Evolutionary conservation across 2,888 invertebrate species (phyloP).

Genomic region (Meandrusa payeni): DNA sequence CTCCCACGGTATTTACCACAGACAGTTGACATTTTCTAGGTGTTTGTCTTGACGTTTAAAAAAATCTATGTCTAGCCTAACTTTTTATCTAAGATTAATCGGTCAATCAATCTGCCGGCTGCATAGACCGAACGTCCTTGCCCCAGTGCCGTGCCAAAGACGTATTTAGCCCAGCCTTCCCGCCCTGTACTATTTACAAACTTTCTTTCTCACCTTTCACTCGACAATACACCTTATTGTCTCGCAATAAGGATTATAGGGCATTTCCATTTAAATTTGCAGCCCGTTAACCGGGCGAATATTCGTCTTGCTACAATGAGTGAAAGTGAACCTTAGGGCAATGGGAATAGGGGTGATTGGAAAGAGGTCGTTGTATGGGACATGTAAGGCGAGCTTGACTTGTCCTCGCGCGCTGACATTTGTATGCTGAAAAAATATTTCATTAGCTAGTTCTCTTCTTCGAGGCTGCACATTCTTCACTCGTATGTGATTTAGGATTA

Average conservation of each 20-base stretch:
- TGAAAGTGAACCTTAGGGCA: conserved; percentile 45
- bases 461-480: conserved; percentile 17
- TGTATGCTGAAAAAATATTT: conserved; percentile 53
- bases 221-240: conserved; percentile 49
- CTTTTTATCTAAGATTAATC: conserved; percentile 63
- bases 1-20: too few relatives aligned
- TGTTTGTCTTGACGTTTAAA: too few relatives aligned
- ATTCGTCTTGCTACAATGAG: conserved; percentile 38
- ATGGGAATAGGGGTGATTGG: conserved; percentile 35
- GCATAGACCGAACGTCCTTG: conserved; percentile 72
- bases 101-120: conserved; percentile 71
- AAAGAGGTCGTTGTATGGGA: conserved; percentile 33
- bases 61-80: conserved; percentile 21
- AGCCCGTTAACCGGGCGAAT: conserved; percentile 41
- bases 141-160: conserved; percentile 73
- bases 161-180: conserved; percentile 68
- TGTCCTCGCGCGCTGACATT: conserved; percentile 61
- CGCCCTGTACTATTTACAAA: conserved; percentile 51
- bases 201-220: conserved; percentile 54
- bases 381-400: conserved; percentile 58
- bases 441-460: conserved; percentile 28
- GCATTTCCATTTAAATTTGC: conserved; percentile 38
- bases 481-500: not conserved
- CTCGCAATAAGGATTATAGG: conserved; percentile 29
- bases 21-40: too few relatives aligned